Evolutionary conservation across 2,797 vertebrate species (phyloP).

Genomic region (Pempheris klunzingeri): DNA sequence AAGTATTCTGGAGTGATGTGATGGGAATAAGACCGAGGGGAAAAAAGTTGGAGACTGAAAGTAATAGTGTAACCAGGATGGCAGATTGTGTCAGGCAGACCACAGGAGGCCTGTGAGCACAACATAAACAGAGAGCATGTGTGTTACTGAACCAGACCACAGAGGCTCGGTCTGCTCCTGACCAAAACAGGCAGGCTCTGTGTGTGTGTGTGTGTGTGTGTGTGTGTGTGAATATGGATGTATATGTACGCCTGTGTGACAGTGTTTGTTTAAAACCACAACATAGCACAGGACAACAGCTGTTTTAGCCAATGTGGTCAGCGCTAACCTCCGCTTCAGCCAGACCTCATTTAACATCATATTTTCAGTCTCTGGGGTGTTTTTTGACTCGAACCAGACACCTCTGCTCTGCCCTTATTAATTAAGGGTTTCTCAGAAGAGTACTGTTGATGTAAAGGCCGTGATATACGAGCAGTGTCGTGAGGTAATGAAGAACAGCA

Average conservation of each 20-base stretch:
- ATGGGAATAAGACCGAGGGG: not conserved
- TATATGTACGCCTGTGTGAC: slow-evolving; percentile 47
- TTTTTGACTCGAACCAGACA: slow-evolving; percentile 50
- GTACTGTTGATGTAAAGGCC: slow-evolving; percentile 34
- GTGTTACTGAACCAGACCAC: slow-evolving; percentile 70
- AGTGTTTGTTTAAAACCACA: slow-evolving; percentile 78
- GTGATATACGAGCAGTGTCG: slow-evolving; percentile 25
- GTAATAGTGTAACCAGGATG: slow-evolving; percentile 18
- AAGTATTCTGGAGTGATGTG: slow-evolving; percentile 6
- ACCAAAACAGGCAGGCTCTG: slow-evolving; percentile 53
- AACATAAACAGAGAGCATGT: slow-evolving; percentile 77
- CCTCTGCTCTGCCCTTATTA: slow-evolving; percentile 59
- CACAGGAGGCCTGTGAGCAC: slow-evolving; percentile 65
- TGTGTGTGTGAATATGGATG: slow-evolving; percentile 43
- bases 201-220: slow-evolving; percentile 32
- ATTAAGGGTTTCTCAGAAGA: slow-evolving; percentile 63
- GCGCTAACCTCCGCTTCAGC: slow-evolving; percentile 54
- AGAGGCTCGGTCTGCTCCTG: slow-evolving; percentile 47
- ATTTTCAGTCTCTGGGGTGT: slow-evolving; percentile 51
- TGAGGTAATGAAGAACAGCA: slow-evolving; percentile 33
- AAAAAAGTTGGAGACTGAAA: not conserved
- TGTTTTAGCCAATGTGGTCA: slow-evolving; percentile 68
- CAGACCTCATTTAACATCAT: slow-evolving; percentile 57
- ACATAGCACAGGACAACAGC: slow-evolving; percentile 67
- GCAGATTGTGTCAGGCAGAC: slow-evolving; percentile 54